Evolutionary conservation across 2,888 invertebrate species (phyloP), one percentile per base, ranked within the genome.

Genomic region (Blera fallax): DNA sequence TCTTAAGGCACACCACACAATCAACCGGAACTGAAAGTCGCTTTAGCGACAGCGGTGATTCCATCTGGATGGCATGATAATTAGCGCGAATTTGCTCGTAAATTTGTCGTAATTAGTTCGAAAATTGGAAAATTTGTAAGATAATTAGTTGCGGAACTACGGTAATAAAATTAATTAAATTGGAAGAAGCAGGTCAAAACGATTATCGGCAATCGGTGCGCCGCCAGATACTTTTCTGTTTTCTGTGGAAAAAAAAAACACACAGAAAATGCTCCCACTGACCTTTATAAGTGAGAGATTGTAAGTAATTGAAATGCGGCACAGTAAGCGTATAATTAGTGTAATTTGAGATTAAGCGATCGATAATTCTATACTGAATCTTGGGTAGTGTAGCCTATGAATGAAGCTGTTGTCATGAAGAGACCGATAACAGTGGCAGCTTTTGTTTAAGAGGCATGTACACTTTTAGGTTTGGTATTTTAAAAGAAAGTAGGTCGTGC

Each of bases 1-100:
- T 56, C 69, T 43, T 21, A 56, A 29, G 18, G 52, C 54, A 27
- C 7, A 21, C 43, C 43, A 16, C 27, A 32, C 54, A 43, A 34
- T 58, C 60, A 24, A 10, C 11, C 18, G 60, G 11, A 27, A 21
- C 37, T 3, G n/a, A 24, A 40, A 21, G 14, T n/a, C 29, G 40
- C 14, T 14, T 4, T 34, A 6, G 34, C 3, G 24, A 34, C 2
- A 2, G 10, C 0, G 40, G 6, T 14, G 14, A 16, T n/a, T 67
- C 16, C 67, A 16, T 50, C 37, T 40, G 27, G n/a, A 29, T 56
- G 56, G 72, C 14, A 60, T 48, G 18, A 45, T 72, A 60, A 72
- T 72, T 72, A 72, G 37, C 21, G 50, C 29, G 21, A 65, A 65
- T 45, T 65, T 32, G 34, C 64, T 67, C 72, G 72, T 60, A 72